Percentiles rank a stretch among this genome's conserved stretches.
phyloP scores from a whole-genome alignment of 2,797 vertebrate species.

The Leptatherina wallacei region DNA sequence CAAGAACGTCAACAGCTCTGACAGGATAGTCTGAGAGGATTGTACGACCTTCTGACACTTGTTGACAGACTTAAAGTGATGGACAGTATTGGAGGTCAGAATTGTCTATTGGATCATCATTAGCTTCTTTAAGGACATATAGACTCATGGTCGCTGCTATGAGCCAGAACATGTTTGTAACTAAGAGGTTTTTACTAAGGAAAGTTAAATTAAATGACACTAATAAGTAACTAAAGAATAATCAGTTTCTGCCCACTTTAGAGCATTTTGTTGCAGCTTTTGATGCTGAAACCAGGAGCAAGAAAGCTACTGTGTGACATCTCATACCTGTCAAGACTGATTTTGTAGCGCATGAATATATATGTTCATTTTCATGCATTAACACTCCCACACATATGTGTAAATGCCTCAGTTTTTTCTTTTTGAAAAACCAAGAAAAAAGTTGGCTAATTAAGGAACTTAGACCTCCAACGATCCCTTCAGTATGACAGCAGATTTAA shows the following conservation, averaged over 20 bases:
- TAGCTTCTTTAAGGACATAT: conserved; percentile 28
- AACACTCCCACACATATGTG: conserved; percentile 40
- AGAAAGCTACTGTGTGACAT: conserved; percentile 24
- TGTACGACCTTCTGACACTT: conserved; percentile 61
- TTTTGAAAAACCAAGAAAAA: conserved; percentile 1
- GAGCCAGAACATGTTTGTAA: conserved; percentile 51
- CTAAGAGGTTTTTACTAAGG: conserved; percentile 13
- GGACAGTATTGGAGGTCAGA: conserved; percentile 56
- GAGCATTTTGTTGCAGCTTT: conserved; percentile 27
- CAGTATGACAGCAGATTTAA: conserved; percentile 65
- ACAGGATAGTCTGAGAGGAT: conserved; percentile 52
- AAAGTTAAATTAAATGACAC: conserved; percentile 4
- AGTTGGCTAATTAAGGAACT: conserved; percentile 63
- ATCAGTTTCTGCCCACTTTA: conserved; percentile 43
- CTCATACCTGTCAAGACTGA: conserved; percentile 31
- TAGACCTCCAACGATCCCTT: conserved; percentile 68
- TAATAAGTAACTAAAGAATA: conserved; percentile 69
- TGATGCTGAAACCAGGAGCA: conserved; percentile 3
- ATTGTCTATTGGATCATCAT: conserved; percentile 38
- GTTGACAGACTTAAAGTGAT: conserved; percentile 68
- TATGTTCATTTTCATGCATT: conserved; percentile 37
- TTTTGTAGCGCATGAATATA: conserved; percentile 33
- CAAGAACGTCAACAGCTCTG: conserved; percentile 31
- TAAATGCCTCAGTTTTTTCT: conserved; percentile 48
- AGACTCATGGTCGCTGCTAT: conserved; percentile 39